phyloP scores from a whole-genome alignment of 2,113 vertebrate genomes.

The Bubo bubo region DNA sequence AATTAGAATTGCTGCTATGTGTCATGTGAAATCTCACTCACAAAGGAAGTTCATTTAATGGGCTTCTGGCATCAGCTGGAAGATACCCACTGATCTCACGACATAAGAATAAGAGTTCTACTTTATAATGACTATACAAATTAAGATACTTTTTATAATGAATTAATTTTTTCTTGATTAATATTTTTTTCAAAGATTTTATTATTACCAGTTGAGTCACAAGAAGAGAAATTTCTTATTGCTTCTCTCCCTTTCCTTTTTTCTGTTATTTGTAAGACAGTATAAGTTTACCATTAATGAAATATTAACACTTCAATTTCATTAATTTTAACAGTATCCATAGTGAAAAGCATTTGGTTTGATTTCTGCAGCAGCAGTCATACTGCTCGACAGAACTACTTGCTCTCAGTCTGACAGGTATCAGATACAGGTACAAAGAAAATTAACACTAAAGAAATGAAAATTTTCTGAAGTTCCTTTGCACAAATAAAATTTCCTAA shows the following conservation, averaged over 20 bases:
- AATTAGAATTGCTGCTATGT: background rate
- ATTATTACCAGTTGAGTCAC: background rate
- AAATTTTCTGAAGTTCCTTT: background rate
- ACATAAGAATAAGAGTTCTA: background rate
- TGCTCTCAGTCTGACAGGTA: background rate
- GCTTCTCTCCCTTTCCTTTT: background rate
- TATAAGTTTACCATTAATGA: background rate
- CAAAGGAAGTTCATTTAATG: background rate
- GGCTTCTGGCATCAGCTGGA: background rate
- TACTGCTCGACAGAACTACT: background rate
- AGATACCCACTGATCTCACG: background rate
- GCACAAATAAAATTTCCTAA: background rate
- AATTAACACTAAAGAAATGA: background rate
- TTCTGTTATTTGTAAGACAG: background rate
- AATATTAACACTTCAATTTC: background rate
- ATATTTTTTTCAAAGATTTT: background rate
- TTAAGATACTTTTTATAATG: background rate
- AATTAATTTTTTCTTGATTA: background rate
- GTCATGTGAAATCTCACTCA: background rate
- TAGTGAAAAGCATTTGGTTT: background rate
- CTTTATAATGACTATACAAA: background rate
- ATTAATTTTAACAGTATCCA: background rate
- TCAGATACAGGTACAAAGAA: background rate
- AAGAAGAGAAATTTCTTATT: background rate
- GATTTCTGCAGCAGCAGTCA: background rate